These are phyloP conservation scores for Diploptera punctata DNA, from an alignment of 2,888 invertebrate genomes.

Conservation along the genomic window DNA sequence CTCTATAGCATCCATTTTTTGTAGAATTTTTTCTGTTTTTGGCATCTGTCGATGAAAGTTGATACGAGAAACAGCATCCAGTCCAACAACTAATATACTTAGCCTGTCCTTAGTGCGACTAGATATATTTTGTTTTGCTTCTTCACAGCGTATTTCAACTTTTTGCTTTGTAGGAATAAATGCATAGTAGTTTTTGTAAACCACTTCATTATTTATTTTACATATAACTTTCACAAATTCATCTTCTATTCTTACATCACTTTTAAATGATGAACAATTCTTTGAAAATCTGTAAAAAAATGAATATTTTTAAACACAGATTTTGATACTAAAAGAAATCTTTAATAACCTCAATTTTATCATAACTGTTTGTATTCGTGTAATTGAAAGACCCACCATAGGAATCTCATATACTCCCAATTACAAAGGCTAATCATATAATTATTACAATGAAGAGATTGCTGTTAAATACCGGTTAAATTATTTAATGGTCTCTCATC, in stretches of 20 bases:
- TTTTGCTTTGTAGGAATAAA: slow-evolving; percentile 59
- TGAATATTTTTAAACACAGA: neutral
- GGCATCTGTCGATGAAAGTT: slow-evolving; percentile 88
- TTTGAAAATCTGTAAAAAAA: slow-evolving; percentile 53
- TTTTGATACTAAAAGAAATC: too few relatives aligned
- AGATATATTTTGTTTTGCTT: neutral
- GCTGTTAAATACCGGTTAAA: too few relatives aligned
- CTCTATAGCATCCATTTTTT: slow-evolving; percentile 72
- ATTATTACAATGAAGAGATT: too few relatives aligned
- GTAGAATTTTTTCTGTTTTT: slow-evolving; percentile 67
- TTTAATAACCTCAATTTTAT: too few relatives aligned
- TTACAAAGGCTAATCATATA: too few relatives aligned
- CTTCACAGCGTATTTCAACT: slow-evolving; percentile 27
- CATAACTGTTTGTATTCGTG: too few relatives aligned
- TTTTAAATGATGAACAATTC: slow-evolving; percentile 57
- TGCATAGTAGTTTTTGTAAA: slow-evolving; percentile 73
- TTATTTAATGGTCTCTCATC: too few relatives aligned
- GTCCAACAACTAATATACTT: slow-evolving; percentile 80
- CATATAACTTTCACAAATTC: slow-evolving; percentile 78
- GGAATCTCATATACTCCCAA: too few relatives aligned
- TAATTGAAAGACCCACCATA: too few relatives aligned
- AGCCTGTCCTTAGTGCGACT: neutral
- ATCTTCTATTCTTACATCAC: slow-evolving; percentile 56
- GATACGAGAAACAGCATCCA: slow-evolving; percentile 85
- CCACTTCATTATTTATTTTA: slow-evolving; percentile 54